Percentiles rank a stretch among this genome's conserved stretches.
These are phyloP conservation scores for Endomychus coccineus DNA, from an alignment of 2,888 invertebrate genomes.

Conservation along the genomic window DNA sequence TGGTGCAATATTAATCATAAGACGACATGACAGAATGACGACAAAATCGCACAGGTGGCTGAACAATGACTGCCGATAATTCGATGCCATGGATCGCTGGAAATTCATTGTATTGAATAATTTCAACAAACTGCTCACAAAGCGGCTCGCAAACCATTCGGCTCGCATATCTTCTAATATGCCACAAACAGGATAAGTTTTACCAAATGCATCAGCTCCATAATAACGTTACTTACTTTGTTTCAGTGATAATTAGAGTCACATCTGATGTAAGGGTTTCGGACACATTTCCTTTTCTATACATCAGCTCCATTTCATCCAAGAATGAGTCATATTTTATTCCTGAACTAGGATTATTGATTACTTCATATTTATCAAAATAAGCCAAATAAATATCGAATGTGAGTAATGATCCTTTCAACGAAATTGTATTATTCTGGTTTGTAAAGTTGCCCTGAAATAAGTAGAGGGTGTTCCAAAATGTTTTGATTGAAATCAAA, in stretches of 20 bases:
- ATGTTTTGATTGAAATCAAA: slow-evolving; percentile 2
- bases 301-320: slow-evolving; percentile 31
- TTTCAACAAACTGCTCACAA: too few relatives aligned
- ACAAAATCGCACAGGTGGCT: too few relatives aligned
- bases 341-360: slow-evolving; percentile 25
- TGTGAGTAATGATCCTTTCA: slow-evolving; percentile 7
- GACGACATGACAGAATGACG: too few relatives aligned
- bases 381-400: slow-evolving; percentile 24
- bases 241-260: slow-evolving; percentile 29
- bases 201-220: too few relatives aligned
- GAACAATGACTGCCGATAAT: too few relatives aligned
- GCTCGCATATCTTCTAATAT: too few relatives aligned
- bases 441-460: slow-evolving; percentile 6
- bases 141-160: too few relatives aligned
- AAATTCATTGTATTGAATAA: too few relatives aligned
- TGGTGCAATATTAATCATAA: too few relatives aligned
- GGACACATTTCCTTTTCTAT: slow-evolving; percentile 26
- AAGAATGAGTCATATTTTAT: slow-evolving; percentile 27
- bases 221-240: too few relatives aligned
- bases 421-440: slow-evolving; percentile 6
- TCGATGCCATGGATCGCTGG: too few relatives aligned
- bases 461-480: not conserved
- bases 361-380: slow-evolving; percentile 28
- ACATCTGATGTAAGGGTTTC: slow-evolving; percentile 21
- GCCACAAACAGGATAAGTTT: too few relatives aligned